Percentiles rank a stretch among this genome's conserved stretches.
Evolutionary conservation across 2,888 invertebrate genomes (phyloP).

Genomic region (Sthenelais limicola): DNA sequence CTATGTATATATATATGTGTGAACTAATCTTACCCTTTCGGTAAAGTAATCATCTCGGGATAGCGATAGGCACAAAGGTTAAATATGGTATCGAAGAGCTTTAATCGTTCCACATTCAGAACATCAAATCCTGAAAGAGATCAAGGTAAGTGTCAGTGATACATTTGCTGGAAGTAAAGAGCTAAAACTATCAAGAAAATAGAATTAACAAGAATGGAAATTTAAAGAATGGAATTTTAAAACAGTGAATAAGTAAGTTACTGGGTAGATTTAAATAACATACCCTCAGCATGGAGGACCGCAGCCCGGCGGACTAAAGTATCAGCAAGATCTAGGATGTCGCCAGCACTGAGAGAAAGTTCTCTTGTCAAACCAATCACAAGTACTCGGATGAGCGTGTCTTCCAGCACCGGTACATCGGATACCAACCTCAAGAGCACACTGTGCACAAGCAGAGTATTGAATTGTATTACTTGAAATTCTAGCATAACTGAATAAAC

Average conservation of each 20-base stretch:
- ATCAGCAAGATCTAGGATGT: conserved; percentile 89
- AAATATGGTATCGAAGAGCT: conserved; percentile 91
- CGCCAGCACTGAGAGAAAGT: conserved; percentile 82
- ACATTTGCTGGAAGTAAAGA: not conserved
- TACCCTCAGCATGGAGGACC: conserved; percentile 81
- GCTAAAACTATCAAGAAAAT: not conserved
- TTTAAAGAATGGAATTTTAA: not conserved
- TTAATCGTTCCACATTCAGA: conserved; percentile 73
- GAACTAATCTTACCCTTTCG: conserved; percentile 79
- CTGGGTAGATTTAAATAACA: conserved; percentile 1
- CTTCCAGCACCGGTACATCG: conserved; percentile 89
- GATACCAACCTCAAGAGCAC: conserved; percentile 81
- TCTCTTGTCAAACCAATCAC: conserved; percentile 84
- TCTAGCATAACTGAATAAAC: not conserved
- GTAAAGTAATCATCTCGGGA: conserved; percentile 92
- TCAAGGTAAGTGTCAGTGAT: not conserved
- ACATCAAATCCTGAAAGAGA: conserved; percentile 64
- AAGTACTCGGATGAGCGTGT: conserved; percentile 85
- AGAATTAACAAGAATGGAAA: not conserved
- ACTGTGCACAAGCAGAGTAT: conserved; percentile 51
- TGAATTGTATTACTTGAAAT: not conserved
- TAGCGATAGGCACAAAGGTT: conserved; percentile 92
- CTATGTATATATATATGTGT: not conserved
- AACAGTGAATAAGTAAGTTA: not conserved
- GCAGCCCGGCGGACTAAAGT: conserved; percentile 89